Conservation (phyloP, 2,113 vertebrate species). For the Percina caprodes region DNA sequence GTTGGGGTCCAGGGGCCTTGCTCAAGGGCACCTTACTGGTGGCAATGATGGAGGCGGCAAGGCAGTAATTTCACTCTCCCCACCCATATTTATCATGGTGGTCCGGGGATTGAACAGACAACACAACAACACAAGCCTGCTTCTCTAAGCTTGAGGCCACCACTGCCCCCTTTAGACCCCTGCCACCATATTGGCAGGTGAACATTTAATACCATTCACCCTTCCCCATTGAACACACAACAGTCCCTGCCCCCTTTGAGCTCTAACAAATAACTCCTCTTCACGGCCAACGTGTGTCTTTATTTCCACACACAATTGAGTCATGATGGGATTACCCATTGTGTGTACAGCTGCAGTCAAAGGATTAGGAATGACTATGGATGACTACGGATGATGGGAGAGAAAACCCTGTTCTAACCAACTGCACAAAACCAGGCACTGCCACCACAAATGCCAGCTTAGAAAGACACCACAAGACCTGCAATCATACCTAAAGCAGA, state of each 20-base stretch:
- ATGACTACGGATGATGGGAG: constrained; percentile 71
- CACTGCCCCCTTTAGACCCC: too few relatives aligned
- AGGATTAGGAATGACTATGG: constrained; percentile 76
- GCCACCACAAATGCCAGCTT: constrained; percentile 26
- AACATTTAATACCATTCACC: constrained; percentile 57
- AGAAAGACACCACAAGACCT: constrained; percentile 40
- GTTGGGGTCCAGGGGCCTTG: too few relatives aligned
- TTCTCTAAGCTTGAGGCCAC: too few relatives aligned
- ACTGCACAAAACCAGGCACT: constrained; percentile 45
- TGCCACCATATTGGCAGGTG: constrained; percentile 53
- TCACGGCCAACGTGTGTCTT: constrained; percentile 69
- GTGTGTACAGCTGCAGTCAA: constrained; percentile 79
- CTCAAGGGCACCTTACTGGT: too few relatives aligned
- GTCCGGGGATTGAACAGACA: too few relatives aligned
- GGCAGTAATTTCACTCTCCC: too few relatives aligned
- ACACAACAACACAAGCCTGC: too few relatives aligned
- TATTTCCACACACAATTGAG: constrained; percentile 78
- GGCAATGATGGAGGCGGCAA: too few relatives aligned
- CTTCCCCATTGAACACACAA: constrained; percentile 53
- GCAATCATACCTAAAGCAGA: constrained; percentile 15
- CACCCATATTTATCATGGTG: too few relatives aligned
- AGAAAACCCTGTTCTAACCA: constrained; percentile 62
- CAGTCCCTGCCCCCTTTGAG: constrained; percentile 62
- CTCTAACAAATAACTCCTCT: constrained; percentile 66
- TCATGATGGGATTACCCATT: constrained; percentile 78